Evolutionary conservation across 1,140 invertebrate species (phyloP), one percentile per base, ranked within the genome.

Genomic region (Pararge aegeria): DNA sequence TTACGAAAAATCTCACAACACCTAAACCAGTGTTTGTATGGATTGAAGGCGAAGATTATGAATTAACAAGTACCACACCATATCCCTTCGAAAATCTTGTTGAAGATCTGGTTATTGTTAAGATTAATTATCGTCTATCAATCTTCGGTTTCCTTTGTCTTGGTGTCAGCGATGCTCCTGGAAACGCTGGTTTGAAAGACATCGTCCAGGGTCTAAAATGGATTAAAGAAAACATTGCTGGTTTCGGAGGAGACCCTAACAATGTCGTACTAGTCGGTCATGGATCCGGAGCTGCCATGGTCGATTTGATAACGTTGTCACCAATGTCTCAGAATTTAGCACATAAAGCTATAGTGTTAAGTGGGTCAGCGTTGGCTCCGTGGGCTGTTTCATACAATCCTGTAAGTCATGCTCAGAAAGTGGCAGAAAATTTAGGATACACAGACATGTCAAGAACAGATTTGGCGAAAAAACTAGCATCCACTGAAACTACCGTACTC

Each of bases 161-260:
- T 1, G 91, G 90, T 7, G 90, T 92, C 37, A 60, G 83, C 2
- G 74, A 88, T 49, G 89, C 91, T 5, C 91, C 92, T 1, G 94
- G 93, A 3, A 94, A 95, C 66, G 89, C 91, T 61, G 93, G 93
- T 10, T 68, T 94, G 13, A 92, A 92, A 77, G 94, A 95, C 68
- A 91, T 94, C 64, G 89, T 94, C 2, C 74, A 86, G 40, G 93
- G 92, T 3, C 72, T 95, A 12, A 80, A 89, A 61, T 95, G 94
- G 94, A 89, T 95, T 1, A 72, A 92, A 56, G 70, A 90, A 4
- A 93, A 95, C 59, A 94, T 95, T 49, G 82, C 61, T 0, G 66
- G 73, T 1, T 95, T 95, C 73, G 94, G 94, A 20, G 94, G 94
- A 4, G 92, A 96, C 81, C 91, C 93, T 0, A 89, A 90, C 15